Evolutionary conservation across 2,113 vertebrate genomes (phyloP), one percentile per base, ranked within the genome.

Genomic region (Typhlomys cinereus): DNA sequence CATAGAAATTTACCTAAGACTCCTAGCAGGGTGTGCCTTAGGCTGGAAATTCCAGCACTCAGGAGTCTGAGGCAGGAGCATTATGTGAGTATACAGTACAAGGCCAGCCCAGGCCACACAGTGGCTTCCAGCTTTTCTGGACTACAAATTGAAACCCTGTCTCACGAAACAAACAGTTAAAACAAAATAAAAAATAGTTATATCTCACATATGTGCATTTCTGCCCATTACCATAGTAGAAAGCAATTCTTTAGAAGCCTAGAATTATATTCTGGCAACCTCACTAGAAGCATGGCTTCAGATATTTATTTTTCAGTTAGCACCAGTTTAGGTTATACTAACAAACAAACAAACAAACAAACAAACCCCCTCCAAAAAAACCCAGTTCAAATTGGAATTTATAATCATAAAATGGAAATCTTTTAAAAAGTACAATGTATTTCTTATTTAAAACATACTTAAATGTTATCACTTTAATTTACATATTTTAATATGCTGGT

Each of bases 191-290:
- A 21, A 21, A 70, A 11, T 39, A 50, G 80, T 36, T 83, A 41
- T 67, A 69, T 87, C 66, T 85, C 67, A 48, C 74, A 81, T 27
- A 12, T 85, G 34, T 84, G 61, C 18, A 20, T 91, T 83, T 84
- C 57, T 88, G 74, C 31, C 57, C 69, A 34, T n/a, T 86, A 36
- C 9, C 46, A 80, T 5, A 76, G 71, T 93, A 44, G 7, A 7
- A 90, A 74, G 27, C 20, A 27, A 80, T 67, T 94, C 78, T 64
- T 70, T 17, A 85, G 76, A 46, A 69, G 41, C 41, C 88, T 36
- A 88, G 46, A 73, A 66, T 93, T 94, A 93, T 90, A 87, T 85
- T 84, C 74, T 88, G 64, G 39, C 66, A 92, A 86, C 73, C 9
- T 71, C 61, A 52, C 21, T 48, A 81, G 44, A 91, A 73, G 85